These are phyloP conservation scores for Tenthredo distinguenda DNA, from an alignment of 2,888 invertebrate species.

Conservation along the genomic window DNA sequence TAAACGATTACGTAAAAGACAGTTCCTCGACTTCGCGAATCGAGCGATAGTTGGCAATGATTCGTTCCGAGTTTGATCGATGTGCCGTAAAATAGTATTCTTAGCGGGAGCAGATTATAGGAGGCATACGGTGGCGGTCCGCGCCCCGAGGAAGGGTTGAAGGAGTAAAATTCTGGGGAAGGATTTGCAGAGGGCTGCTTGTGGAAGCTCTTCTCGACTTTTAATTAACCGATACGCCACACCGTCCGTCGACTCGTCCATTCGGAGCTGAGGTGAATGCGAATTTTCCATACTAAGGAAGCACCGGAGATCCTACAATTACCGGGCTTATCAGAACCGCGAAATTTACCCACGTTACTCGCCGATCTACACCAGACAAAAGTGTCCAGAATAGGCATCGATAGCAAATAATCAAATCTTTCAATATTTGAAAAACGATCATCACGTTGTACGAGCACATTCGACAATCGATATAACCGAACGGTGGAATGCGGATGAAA, in stretches of 20 bases:
- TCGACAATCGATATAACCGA: not conserved
- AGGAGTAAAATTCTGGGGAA: slow-evolving; percentile 50
- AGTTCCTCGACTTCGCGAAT: not conserved
- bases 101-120: slow-evolving; percentile 41
- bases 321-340: not conserved
- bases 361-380: not conserved
- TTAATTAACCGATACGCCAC: slow-evolving; percentile 52
- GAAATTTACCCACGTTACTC: not conserved
- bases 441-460: not conserved
- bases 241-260: slow-evolving; percentile 39
- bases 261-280: slow-evolving; percentile 37
- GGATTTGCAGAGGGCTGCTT: slow-evolving; percentile 37
- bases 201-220: slow-evolving; percentile 51
- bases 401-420: not conserved
- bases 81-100: not conserved
- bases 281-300: slow-evolving; percentile 29
- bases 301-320: not conserved
- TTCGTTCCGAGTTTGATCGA: slow-evolving; percentile 2
- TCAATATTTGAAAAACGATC: not conserved
- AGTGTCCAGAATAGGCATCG: not conserved
- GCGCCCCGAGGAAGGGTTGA: slow-evolving; percentile 44
- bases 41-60: not conserved
- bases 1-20: not conserved
- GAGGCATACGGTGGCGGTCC: slow-evolving; percentile 21
- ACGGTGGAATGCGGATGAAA: not conserved